A percentile compares a stretch with the other conserved stretches of the same genome.
These are phyloP conservation scores for Labeo catla DNA, from an alignment of 2,113 vertebrate genomes.

Conservation along the genomic window DNA sequence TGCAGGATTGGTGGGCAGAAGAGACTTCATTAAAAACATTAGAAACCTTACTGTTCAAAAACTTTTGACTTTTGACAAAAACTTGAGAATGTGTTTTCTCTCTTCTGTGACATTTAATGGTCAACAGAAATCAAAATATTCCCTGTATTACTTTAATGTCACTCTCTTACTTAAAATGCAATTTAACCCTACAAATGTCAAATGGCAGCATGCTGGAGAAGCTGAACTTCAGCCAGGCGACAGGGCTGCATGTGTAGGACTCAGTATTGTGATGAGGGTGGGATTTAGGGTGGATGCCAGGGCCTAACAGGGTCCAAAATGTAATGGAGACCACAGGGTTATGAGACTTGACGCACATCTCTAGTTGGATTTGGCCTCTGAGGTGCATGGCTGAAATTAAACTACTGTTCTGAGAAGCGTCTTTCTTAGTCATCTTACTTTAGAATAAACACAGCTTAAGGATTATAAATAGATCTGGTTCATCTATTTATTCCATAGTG, in stretches of 20 bases:
- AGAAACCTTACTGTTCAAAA: too few relatives aligned
- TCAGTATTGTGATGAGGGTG: background rate
- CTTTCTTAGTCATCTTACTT: slow-evolving; percentile 48
- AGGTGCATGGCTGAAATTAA: slow-evolving; percentile 56
- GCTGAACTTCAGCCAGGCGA: slow-evolving; percentile 5
- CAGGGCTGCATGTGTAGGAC: background rate
- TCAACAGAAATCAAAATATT: background rate
- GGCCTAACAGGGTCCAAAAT: slow-evolving; percentile 40
- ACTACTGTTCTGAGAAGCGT: slow-evolving; percentile 53
- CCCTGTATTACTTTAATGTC: background rate
- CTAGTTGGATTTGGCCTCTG: slow-evolving; percentile 19
- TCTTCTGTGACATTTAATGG: background rate
- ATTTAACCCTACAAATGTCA: background rate
- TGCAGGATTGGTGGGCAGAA: too few relatives aligned
- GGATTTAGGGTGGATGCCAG: slow-evolving; percentile 27
- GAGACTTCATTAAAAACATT: too few relatives aligned
- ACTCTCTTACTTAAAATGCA: background rate
- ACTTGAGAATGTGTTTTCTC: background rate
- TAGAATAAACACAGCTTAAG: slow-evolving; percentile 35
- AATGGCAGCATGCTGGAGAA: background rate
- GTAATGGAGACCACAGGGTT: slow-evolving; percentile 37
- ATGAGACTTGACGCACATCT: slow-evolving; percentile 39
- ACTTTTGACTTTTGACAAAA: too few relatives aligned
- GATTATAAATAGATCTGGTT: slow-evolving; percentile 63
- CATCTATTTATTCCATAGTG: slow-evolving; percentile 37